Base-by-base conservation (phyloP, 2,888 invertebrate genomes). In the Diarsia mendica region DNA sequence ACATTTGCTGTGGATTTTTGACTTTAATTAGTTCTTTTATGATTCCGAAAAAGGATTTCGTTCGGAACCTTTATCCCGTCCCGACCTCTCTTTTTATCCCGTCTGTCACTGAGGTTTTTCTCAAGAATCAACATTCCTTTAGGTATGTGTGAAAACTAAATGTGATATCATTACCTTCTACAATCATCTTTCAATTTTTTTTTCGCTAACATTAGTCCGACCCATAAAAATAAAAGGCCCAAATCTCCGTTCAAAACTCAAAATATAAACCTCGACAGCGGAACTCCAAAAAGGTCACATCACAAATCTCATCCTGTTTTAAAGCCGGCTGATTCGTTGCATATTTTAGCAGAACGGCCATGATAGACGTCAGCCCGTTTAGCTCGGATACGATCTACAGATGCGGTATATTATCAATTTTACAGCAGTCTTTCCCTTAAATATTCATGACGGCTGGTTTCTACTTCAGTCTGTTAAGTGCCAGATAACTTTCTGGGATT, bases 351-450 rank as follows among this genome's bases (percentile, higher is more conserved):
- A 77, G 60, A 48, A 49, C 3, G 8, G 2, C 63, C 46, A 48
- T 74, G 79, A 85, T 79, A 73, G 83, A 80, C 74, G 49, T 53
- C 61, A 73, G 70, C 44, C 44, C 72, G 75, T 69, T 87, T 77
- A 77, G 51, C 63, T 64, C 18, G 44, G 71, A 68, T 64, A 80
- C 75, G 67, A 80, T 83, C 81, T 85, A 79, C 72, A 77, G 75
- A 85, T 84, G 87, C 49, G 89, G 87, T 82, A 51, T 58, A 58
- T 68, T 85, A 85, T 82, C 53, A 79, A 87, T 85, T 80, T 85
- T 78, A 82, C 51, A 88, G 74, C 53, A 85, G 79, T 20, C 49
- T 49, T 9, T 53, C 8, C 1, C 51, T 88, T 77, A 83, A 84
- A 84, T 87, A 87, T 88, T 84, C 75, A 88, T 71, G 20, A 28